phyloP scores from a whole-genome alignment of 1,140 invertebrate genomes.

The Drosophila teissieri region DNA sequence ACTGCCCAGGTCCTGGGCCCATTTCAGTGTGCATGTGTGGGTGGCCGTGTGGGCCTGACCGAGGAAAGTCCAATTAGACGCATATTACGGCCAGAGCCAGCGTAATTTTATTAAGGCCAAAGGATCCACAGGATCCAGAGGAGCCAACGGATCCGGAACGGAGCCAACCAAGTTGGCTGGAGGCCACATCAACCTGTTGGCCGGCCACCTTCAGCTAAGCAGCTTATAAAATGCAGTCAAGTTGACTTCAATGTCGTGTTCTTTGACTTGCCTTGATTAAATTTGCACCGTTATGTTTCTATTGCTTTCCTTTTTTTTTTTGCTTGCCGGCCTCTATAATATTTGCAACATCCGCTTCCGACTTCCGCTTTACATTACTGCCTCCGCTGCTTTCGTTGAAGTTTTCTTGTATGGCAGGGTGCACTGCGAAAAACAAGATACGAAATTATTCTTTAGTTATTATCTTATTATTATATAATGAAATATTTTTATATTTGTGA shows the following conservation, averaged over 20 bases:
- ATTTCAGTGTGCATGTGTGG: neutral
- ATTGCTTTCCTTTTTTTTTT: constrained; percentile 51
- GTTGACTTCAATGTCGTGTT: constrained; percentile 43
- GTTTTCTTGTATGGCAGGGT: constrained; percentile 2
- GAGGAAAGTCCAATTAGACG: constrained; percentile 74
- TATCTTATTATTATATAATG: neutral
- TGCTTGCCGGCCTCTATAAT: constrained; percentile 54
- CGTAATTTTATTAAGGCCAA: constrained; percentile 72
- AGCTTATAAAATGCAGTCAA: constrained; percentile 74
- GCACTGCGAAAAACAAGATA: constrained; percentile 3
- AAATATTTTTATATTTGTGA: neutral
- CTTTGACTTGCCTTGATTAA: constrained; percentile 78
- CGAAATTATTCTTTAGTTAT: neutral
- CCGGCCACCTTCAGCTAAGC: constrained; percentile 51
- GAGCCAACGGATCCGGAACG: constrained; percentile 12
- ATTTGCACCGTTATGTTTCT: constrained; percentile 78
- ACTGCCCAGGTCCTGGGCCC: constrained; percentile 15
- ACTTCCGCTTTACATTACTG: constrained; percentile 73
- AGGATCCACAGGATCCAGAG: constrained; percentile 17
- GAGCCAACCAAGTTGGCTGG: constrained; percentile 10
- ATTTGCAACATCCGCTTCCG: constrained; percentile 81
- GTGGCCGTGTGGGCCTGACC: constrained; percentile 16
- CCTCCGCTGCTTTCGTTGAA: neutral
- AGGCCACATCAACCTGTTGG: constrained; percentile 63
- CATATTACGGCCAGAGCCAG: constrained; percentile 67